Conservation (phyloP, 53 echinoderm and acorn worm species). For the Apostichopus leukothele region DNA sequence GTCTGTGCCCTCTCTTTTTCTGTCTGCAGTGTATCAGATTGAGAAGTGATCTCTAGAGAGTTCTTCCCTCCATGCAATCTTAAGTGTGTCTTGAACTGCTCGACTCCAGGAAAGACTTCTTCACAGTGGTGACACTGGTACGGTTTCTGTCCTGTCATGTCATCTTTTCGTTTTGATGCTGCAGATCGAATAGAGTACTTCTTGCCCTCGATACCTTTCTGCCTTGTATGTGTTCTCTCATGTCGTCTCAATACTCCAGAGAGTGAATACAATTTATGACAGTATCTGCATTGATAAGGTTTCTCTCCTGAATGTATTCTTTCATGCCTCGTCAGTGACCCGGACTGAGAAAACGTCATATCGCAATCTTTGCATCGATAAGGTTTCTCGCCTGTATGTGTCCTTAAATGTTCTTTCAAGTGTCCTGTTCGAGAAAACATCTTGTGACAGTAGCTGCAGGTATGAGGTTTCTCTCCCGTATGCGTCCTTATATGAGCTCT, state of each 20-base stretch:
- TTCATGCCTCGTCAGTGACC: neutral
- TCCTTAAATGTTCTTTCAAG: neutral
- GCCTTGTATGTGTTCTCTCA: too few relatives aligned
- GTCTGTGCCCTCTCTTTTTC: too few relatives aligned
- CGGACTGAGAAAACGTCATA: neutral
- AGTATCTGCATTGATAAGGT: neutral
- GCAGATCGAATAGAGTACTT: too few relatives aligned
- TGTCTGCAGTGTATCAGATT: too few relatives aligned
- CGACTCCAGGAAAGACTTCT: too few relatives aligned
- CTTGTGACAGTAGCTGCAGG: neutral
- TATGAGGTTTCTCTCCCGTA: neutral
- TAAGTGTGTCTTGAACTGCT: too few relatives aligned
- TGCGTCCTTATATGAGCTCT: neutral
- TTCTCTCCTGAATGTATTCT: neutral
- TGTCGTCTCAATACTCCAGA: neutral
- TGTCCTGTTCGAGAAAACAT: neutral
- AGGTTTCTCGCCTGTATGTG: neutral
- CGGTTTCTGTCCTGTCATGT: too few relatives aligned
- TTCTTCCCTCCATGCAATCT: neutral
- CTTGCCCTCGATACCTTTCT: too few relatives aligned
- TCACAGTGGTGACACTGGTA: too few relatives aligned
- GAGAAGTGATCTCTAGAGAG: neutral
- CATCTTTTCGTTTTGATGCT: too few relatives aligned
- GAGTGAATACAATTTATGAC: neutral
- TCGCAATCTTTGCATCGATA: neutral